A percentile compares a stretch with the other conserved stretches of the same genome.
Evolutionary conservation across 1,140 invertebrate genomes (phyloP).

Genomic region (Aphelinus atriplicis): DNA sequence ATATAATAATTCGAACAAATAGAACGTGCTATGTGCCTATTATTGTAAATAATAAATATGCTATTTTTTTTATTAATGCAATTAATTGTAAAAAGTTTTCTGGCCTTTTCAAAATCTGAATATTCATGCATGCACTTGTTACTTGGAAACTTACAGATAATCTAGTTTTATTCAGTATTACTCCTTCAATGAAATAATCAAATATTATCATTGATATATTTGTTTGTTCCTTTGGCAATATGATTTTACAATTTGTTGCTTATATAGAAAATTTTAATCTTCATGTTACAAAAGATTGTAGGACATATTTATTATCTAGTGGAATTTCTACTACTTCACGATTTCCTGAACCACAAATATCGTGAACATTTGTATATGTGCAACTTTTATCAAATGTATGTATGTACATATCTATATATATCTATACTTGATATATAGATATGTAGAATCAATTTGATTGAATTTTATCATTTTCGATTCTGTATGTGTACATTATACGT

Average conservation of each 20-base stretch:
- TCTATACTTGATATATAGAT: constrained; percentile 6
- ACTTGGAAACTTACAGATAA: not conserved
- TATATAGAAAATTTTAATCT: constrained; percentile 1
- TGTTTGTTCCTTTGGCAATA: not conserved
- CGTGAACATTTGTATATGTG: constrained; percentile 12
- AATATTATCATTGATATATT: not conserved
- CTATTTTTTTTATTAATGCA: not conserved
- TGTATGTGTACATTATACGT: constrained; percentile 2
- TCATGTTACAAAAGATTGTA: constrained; percentile 23
- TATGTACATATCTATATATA: not conserved
- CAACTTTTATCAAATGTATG: too few species aligned
- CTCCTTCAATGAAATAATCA: not conserved
- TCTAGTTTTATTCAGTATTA: not conserved
- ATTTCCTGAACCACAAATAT: constrained; percentile 23
- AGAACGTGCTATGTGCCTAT: not conserved
- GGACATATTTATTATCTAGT: constrained; percentile 26
- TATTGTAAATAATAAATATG: constrained; percentile 3
- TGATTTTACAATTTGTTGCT: not conserved
- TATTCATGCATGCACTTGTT: not conserved
- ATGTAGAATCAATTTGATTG: not conserved
- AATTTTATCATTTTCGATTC: constrained; percentile 11
- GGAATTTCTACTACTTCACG: constrained; percentile 9
- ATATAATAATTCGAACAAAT: not conserved
- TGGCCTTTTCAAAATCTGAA: too few species aligned
- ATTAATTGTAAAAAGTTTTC: too few species aligned